Evolutionary conservation across 2,113 vertebrate genomes (phyloP).

Genomic region (Haplotaxodon microlepis): DNA sequence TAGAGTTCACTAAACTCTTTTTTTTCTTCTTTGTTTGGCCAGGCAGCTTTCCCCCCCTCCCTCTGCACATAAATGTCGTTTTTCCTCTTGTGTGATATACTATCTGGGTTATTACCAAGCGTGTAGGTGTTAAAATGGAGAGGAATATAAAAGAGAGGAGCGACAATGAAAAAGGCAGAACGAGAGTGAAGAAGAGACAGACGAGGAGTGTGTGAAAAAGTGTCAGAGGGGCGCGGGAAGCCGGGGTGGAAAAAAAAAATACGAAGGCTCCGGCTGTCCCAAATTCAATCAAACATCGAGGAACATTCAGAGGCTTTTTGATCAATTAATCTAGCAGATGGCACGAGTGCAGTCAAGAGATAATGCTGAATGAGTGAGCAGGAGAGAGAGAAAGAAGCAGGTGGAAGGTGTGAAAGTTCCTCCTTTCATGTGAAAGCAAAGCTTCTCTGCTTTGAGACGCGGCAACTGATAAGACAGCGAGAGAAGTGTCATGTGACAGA

Average conservation of each 20-base stretch:
- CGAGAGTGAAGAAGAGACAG: constrained; percentile 1
- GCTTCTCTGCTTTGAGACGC: constrained; percentile 33
- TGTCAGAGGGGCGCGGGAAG: not conserved
- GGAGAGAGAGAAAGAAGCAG: constrained; percentile 31
- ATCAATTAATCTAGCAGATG: constrained; percentile 65
- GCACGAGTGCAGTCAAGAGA: constrained; percentile 36
- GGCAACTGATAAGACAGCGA: constrained; percentile 7
- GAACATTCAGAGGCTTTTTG: constrained; percentile 61
- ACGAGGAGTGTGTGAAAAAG: constrained; percentile 1
- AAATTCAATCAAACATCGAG: constrained; percentile 55
- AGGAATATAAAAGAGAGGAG: constrained; percentile 22
- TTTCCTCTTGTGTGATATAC: constrained; percentile 23
- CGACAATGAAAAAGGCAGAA: constrained; percentile 7
- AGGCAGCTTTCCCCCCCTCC: not conserved
- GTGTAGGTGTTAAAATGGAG: constrained; percentile 42
- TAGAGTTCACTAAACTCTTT: not conserved
- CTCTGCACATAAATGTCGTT: constrained; percentile 12
- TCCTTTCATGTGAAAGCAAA: constrained; percentile 44
- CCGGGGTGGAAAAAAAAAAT: constrained; percentile 12
- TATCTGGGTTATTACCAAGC: constrained; percentile 31
- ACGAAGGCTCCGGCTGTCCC: constrained; percentile 34
- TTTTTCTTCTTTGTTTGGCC: not conserved
- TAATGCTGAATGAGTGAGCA: constrained; percentile 19
- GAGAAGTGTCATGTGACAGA: not conserved
- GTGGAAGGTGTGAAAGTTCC: constrained; percentile 47